Conservation (phyloP, 35 echinoderm and acorn worm species). For the Amphiura filiformis region DNA sequence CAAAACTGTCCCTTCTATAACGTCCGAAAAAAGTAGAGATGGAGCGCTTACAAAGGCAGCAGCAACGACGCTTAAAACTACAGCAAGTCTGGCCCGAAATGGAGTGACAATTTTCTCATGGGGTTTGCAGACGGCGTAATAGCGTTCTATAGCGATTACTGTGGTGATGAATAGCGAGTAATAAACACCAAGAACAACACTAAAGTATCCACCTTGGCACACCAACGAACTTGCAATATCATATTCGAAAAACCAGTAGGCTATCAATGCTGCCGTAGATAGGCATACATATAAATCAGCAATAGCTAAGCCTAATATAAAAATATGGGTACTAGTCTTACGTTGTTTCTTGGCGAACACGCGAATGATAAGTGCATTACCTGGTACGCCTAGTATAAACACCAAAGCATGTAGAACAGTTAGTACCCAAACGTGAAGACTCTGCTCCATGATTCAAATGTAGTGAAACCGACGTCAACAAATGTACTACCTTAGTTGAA, state of each 20-base stretch:
- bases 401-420: not conserved
- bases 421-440: not conserved
- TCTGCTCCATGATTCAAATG: not conserved
- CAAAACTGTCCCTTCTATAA: not conserved
- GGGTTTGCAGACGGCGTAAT: not conserved
- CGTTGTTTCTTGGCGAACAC: not conserved
- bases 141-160: not conserved
- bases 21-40: not conserved
- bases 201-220: not conserved
- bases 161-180: not conserved
- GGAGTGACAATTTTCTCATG: not conserved
- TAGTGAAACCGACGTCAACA: too few species aligned
- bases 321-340: not conserved
- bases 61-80: not conserved
- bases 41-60: not conserved
- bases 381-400: not conserved
- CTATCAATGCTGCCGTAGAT: not conserved
- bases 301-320: not conserved
- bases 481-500: too few species aligned
- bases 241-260: not conserved
- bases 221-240: not conserved
- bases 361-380: slow-evolving; percentile 3
- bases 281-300: not conserved
- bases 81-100: not conserved
- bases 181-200: not conserved